phyloP scores from a whole-genome alignment of 2,113 vertebrate genomes.

The Sander lucioperca region DNA sequence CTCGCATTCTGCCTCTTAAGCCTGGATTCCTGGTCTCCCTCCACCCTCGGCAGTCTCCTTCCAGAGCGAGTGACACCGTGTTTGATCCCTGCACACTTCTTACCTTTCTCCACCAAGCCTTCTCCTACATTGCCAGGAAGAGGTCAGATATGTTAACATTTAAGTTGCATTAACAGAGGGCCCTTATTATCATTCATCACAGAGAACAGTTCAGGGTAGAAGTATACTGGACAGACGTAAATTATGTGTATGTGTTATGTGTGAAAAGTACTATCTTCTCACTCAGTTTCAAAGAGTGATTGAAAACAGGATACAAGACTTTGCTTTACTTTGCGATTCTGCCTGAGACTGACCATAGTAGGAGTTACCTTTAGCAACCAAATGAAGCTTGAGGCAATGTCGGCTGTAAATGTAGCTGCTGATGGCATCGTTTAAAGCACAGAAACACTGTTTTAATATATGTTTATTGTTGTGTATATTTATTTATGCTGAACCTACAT shows the following conservation, averaged over 20 bases:
- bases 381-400: background rate
- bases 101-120: slow-evolving; percentile 15
- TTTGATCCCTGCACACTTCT: slow-evolving; percentile 44
- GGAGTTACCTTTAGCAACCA: background rate
- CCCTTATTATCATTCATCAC: slow-evolving; percentile 43
- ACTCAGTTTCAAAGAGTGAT: background rate
- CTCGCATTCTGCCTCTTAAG: slow-evolving; percentile 60
- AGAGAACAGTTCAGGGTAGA: background rate
- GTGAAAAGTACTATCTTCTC: background rate
- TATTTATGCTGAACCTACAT: slow-evolving; percentile 22
- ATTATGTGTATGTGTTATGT: background rate
- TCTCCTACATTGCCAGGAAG: slow-evolving; percentile 2
- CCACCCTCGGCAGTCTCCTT: slow-evolving; percentile 42
- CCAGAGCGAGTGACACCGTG: slow-evolving; percentile 4
- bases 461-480: background rate
- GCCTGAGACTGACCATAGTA: background rate
- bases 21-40: slow-evolving; percentile 62
- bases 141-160: slow-evolving; percentile 19
- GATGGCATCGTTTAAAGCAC: background rate
- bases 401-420: background rate
- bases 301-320: slow-evolving; percentile 12
- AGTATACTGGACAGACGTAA: background rate
- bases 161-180: slow-evolving; percentile 10
- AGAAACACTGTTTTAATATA: slow-evolving; percentile 7
- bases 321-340: background rate